Conservation (phyloP, 2,113 vertebrate species). For the Heteronetta atricapilla region DNA sequence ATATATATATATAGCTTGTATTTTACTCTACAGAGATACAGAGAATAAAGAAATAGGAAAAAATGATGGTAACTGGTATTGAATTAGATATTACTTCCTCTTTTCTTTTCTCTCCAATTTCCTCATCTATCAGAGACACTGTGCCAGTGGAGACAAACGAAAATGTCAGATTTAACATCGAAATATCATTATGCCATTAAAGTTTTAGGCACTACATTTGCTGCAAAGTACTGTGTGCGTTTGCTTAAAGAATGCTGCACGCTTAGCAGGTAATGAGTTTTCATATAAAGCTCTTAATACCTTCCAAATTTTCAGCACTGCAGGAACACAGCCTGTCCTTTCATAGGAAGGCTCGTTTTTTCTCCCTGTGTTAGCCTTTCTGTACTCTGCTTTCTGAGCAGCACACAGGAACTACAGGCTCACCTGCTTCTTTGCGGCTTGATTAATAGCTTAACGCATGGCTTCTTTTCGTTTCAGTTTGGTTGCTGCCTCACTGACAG, state of each 20-base stretch:
- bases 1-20: too few species aligned
- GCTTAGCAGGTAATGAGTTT: not conserved
- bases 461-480: not conserved
- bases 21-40: not conserved
- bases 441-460: not conserved
- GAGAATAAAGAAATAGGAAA: not conserved
- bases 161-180: not conserved
- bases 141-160: not conserved
- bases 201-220: not conserved
- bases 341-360: not conserved
- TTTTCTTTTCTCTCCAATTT: not conserved
- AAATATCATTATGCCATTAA: not conserved
- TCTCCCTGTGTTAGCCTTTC: not conserved
- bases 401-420: not conserved
- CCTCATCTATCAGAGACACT: not conserved
- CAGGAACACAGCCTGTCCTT: not conserved
- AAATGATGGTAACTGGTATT: not conserved
- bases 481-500: not conserved
- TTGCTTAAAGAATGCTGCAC: not conserved
- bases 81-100: not conserved
- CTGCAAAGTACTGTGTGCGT: not conserved
- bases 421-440: not conserved
- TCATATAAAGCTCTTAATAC: not conserved
- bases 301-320: not conserved
- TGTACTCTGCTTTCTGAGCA: not conserved